Evolutionary conservation across 2,113 vertebrate species (phyloP).

Genomic region (Maccullochella peelii): DNA sequence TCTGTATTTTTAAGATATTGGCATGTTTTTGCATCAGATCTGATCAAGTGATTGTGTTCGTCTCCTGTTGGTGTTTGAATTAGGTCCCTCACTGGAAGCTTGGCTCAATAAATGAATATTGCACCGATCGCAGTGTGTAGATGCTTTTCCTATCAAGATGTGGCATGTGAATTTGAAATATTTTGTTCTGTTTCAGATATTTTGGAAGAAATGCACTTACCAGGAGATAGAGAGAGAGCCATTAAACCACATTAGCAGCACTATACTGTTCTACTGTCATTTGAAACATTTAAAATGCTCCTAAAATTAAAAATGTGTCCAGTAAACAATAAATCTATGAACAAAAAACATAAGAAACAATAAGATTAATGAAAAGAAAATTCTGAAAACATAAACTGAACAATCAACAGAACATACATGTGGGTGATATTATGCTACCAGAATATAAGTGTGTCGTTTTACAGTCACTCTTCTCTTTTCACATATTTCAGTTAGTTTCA

Average conservation of each 20-base stretch:
- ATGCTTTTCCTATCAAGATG: too few relatives aligned
- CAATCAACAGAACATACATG: neutral
- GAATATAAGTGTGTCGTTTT: too few relatives aligned
- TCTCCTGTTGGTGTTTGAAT: neutral
- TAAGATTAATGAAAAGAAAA: too few relatives aligned
- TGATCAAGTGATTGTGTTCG: neutral
- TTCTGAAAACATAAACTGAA: neutral
- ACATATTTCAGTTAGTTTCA: too few relatives aligned
- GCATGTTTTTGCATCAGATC: neutral
- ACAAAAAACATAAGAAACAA: too few relatives aligned
- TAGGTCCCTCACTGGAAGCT: neutral
- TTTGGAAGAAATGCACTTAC: too few relatives aligned
- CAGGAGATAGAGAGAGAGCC: neutral
- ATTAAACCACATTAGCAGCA: neutral
- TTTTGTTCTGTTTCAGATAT: too few relatives aligned
- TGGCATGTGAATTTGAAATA: neutral
- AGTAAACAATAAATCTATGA: neutral
- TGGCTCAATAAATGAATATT: too few relatives aligned
- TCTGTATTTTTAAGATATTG: neutral
- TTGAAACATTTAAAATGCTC: too few relatives aligned
- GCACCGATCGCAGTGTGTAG: too few relatives aligned
- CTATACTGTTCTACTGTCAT: neutral
- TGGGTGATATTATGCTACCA: too few relatives aligned
- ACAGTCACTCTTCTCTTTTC: too few relatives aligned
- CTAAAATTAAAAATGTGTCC: neutral